phyloP scores from a whole-genome alignment of 2,797 vertebrate genomes.

The Sebastes aleutianus region DNA sequence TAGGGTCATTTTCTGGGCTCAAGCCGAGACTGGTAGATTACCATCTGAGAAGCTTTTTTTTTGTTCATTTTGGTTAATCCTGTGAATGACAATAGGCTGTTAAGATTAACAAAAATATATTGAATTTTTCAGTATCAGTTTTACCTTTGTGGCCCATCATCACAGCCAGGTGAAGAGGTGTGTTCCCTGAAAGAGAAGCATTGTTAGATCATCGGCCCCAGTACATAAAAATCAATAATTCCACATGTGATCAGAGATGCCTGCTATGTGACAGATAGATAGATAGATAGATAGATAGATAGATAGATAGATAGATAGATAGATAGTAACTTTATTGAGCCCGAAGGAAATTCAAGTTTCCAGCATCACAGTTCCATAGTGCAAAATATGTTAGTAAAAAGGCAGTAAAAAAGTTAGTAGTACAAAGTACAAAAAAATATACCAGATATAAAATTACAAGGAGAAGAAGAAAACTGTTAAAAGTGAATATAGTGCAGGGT shows the following conservation, averaged over 20 bases:
- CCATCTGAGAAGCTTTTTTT: constrained; percentile 15
- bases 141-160: constrained; percentile 98
- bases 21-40: constrained; percentile 13
- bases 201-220: neutral
- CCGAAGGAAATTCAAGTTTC: too few species aligned
- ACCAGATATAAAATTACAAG: too few species aligned
- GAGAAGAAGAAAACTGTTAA: too few species aligned
- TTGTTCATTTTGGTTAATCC: constrained; percentile 6
- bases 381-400: too few species aligned
- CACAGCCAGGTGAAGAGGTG: constrained; percentile 95
- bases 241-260: neutral
- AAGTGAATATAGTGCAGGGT: too few species aligned
- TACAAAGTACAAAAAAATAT: too few species aligned
- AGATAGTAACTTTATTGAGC: too few species aligned
- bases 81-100: neutral
- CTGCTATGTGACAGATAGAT: neutral
- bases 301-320: neutral
- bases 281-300: too few species aligned
- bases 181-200: constrained; percentile 85
- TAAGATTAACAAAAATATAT: neutral
- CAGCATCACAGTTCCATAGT: too few species aligned
- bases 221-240: neutral
- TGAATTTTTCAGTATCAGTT: constrained; percentile 13
- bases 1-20: constrained; percentile 5
- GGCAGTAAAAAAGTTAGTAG: too few species aligned